Evolutionary conservation across 2,888 invertebrate genomes (phyloP), one percentile per base, ranked within the genome.

Genomic region (Chydorus sphaericus): DNA sequence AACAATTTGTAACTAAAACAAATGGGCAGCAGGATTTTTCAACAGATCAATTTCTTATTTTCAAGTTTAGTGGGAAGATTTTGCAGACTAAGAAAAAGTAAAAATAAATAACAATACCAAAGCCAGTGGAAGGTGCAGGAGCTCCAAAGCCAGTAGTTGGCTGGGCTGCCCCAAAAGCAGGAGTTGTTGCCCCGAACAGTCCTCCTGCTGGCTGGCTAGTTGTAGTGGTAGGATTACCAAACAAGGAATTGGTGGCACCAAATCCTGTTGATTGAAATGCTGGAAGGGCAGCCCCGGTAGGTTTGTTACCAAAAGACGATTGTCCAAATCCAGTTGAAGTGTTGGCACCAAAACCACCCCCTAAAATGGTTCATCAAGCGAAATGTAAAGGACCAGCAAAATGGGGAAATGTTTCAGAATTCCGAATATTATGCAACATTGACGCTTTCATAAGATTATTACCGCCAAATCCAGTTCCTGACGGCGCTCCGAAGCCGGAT

Each of bases 241-340:
- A 83, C 3, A 82, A 72, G n/a, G 76, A 76, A 4, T 73, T 70
- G 5, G 76, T 73, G 0, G 77, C 69, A 48, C 54, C 57, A 33
- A 55, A 60, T 31, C 54, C 57, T 44, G 55, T 54, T n/a, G 58
- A 56, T 76, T 74, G 67, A 8, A 70, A 66, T 44, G 66, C 61
- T 57, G 70, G 63, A 58, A 63, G 66, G 54, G 72, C 65, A 57
- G 70, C 68, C 58, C 71, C 68, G 49, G 61, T 58, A 29, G 64
- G 61, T 1, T 73, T 67, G 30, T 78, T 77, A 0, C 85, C 85
- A 69, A 86, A 86, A 0, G 83, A 77, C 5, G 76, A 68, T 59
- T 73, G 73, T 1, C 71, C 72, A 62, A 74, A 74, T 2, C 72
- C 71, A 48, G 71, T 69, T 16, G 70, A 58, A 3, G 71, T 65